Conservation (phyloP, 2,797 vertebrate species). For the Pangasius macronema region DNA sequence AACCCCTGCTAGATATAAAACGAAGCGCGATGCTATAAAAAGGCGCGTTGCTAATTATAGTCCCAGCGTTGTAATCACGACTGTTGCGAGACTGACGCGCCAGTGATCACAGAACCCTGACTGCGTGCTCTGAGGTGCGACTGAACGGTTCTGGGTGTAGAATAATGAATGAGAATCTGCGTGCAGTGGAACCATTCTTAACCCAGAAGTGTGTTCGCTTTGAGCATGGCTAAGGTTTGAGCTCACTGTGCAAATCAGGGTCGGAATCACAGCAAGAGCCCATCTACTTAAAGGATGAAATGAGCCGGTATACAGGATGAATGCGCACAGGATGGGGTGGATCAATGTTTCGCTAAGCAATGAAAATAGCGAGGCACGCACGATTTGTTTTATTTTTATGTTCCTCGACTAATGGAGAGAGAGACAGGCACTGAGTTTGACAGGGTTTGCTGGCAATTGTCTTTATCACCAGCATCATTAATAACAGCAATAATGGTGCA, state of each 20-base stretch:
- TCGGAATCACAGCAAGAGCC: not conserved
- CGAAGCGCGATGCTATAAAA: conserved; percentile 7
- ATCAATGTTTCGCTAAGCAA: not conserved
- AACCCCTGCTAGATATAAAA: not conserved
- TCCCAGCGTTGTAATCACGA: conserved; percentile 16
- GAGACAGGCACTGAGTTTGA: not conserved
- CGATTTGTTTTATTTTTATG: not conserved
- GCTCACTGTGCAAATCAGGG: conserved; percentile 4
- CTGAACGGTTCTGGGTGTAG: conserved; percentile 4
- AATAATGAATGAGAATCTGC: conserved; percentile 45
- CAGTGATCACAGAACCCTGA: conserved; percentile 1
- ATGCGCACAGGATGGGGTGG: not conserved
- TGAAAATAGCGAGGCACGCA: not conserved
- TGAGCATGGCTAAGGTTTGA: not conserved
- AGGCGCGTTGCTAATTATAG: conserved; percentile 26
- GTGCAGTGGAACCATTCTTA: conserved; percentile 29
- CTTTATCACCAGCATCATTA: not conserved
- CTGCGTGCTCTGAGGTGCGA: conserved; percentile 34
- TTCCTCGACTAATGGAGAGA: not conserved
- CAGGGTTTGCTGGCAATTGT: not conserved
- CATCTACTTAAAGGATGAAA: not conserved
- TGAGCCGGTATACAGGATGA: not conserved
- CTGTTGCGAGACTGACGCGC: not conserved
- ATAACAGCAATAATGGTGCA: not conserved
- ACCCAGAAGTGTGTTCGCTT: conserved; percentile 15